Conservation (phyloP, 2,797 vertebrate species). For the Protosalanx chinensis region DNA sequence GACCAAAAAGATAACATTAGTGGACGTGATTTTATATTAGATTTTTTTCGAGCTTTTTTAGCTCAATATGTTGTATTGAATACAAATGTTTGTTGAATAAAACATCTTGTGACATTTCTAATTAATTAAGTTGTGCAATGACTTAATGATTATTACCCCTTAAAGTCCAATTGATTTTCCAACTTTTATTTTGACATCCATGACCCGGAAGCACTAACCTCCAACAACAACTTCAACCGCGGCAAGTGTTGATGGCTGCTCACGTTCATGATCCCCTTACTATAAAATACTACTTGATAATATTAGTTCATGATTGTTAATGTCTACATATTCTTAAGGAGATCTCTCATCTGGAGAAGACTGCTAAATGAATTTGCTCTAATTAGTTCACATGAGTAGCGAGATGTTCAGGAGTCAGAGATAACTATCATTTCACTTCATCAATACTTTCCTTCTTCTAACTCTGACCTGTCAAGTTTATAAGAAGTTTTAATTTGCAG, state of each 20-base stretch:
- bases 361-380: no score
- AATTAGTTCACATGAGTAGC: not conserved
- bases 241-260: not conserved
- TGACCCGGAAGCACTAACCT: constrained; percentile 48
- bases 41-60: constrained; percentile 10
- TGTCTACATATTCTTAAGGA: no score
- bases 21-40: constrained; percentile 5
- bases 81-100: not conserved
- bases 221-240: not conserved
- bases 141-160: no score
- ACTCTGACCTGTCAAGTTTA: constrained; percentile 4
- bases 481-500: no score
- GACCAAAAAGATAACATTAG: constrained; percentile 49
- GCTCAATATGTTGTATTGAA: constrained; percentile 26
- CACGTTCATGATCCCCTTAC: no score
- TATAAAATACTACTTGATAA: no score
- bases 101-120: not conserved
- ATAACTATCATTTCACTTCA: not conserved
- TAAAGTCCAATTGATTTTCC: no score
- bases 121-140: not conserved
- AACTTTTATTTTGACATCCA: constrained; percentile 54
- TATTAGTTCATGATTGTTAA: no score
- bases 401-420: not conserved
- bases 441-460: not conserved
- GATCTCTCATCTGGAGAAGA: no score